Evolutionary conservation across 2,888 invertebrate genomes (phyloP), one percentile per base, ranked within the genome.

Genomic region (Conus canariensis): DNA sequence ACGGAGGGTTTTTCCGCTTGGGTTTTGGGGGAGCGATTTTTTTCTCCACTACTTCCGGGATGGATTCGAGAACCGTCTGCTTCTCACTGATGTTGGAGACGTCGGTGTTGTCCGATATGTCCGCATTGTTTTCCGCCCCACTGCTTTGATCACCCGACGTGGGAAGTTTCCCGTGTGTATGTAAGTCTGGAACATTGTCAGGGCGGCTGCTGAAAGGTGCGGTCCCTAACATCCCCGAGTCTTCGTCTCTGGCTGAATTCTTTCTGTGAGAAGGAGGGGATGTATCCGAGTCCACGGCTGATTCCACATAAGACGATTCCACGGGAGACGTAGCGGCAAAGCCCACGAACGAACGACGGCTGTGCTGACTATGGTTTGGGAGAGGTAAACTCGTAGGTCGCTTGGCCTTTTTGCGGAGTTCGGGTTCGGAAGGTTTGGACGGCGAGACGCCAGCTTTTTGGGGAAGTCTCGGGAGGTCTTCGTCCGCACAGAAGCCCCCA

Each of bases 1-100:
- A 87, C 6, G 87, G 64, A 64, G 87, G 64, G 87, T 74, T 87
- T n/a, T 58, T 87, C 25, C 87, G 87, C 25, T 87, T 87, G 58
- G 87, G 87, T 74, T 87, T 87, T 1, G 67, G 25, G 56, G 87
- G 87, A n/a, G 87, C 70, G 56, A 25, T 87, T 58, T 87, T 87
- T n/a, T 70, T 74, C 58, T 4, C 45, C 16, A 22, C 4, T 10
- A 8, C 58, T 19, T 83, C 58, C 1, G 85, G 85, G 22, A 60
- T 85, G 25, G 25, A 14, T 59, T 85, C 85, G 0, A 58, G 58
- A 6, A 4, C 9, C 5, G n/a, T 60, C 9, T 12, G 25, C n/a
- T 67, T 67, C 3, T 86, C 45, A 19, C 7, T 25, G 22, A 3
- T 83, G 22, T 19, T 56, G 19, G 8, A 10, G 5, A 10, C 58